A percentile compares a stretch with the other conserved stretches of the same genome.
Conservation (phyloP, 2,113 vertebrate species). For the Lutjanus erythropterus region DNA sequence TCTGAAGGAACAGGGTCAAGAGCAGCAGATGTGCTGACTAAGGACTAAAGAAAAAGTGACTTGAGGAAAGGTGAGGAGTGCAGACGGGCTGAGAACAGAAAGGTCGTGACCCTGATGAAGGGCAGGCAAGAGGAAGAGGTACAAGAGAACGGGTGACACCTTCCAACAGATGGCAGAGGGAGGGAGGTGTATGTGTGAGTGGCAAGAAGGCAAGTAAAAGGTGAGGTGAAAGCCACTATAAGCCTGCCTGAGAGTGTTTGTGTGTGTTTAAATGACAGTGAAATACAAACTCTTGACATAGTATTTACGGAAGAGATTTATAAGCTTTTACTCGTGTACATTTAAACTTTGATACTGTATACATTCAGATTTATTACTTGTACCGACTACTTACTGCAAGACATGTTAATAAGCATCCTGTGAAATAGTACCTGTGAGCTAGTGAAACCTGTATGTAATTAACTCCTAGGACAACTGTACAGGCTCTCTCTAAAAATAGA, state of each 20-base stretch:
- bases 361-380: not conserved
- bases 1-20: slow-evolving; percentile 37
- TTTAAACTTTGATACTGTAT: not conserved
- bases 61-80: slow-evolving; percentile 31
- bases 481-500: not conserved
- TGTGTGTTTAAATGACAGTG: not conserved
- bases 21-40: slow-evolving; percentile 65
- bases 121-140: slow-evolving; percentile 16
- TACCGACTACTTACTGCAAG: not conserved
- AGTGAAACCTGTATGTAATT: not conserved
- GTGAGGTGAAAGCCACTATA: not conserved
- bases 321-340: not conserved
- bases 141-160: slow-evolving; percentile 48
- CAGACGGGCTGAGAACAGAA: slow-evolving; percentile 37
- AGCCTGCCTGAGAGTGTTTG: not conserved
- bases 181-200: not conserved
- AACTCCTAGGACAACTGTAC: not conserved
- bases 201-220: not conserved
- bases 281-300: not conserved
- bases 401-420: not conserved
- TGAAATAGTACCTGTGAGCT: not conserved
- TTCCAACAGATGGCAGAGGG: slow-evolving; percentile 62
- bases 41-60: slow-evolving; percentile 33
- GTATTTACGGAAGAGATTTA: not conserved
- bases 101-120: slow-evolving; percentile 31